Base-by-base conservation (phyloP, 2,113 vertebrate species). In the Atlantisia rogersi region DNA sequence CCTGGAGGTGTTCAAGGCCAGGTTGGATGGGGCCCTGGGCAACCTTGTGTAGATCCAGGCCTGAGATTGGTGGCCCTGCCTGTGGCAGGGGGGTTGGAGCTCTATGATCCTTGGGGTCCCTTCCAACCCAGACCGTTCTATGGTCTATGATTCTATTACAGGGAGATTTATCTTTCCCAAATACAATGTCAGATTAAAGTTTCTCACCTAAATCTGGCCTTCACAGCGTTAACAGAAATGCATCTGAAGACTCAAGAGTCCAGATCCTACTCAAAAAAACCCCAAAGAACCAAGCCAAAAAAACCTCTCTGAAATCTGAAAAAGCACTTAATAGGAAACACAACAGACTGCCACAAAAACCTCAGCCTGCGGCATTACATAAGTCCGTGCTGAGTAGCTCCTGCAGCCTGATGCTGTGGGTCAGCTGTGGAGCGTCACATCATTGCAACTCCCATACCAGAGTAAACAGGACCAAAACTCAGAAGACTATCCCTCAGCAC, bases 311-410 rank as follows among this genome's bases (percentile, higher is more conserved):
- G 20, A 5, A n/a, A 24, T 26, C 25, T 18, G 13, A 20, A 76
- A 64, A 71, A 70, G 3, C n/a, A 35, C 40, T 77, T 82, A 1
- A 24, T 6, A 21, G n/a, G 40, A 63, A 76, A 62, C 31, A 52
- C 32, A 65, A 0, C 5, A 86, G 7, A 31, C 4, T 1, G 2
- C 1, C 1, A 16, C 29, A 74, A 70, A 92, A 67, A 2, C 9
- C 15, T 65, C 32, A 56, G 3, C 39, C 40, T 52, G 1, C 0
- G 18, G 14, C 44, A 22, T 48, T 26, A n/a, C 39, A 18, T 12
- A 62, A 64, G 26, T 48, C 6, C 12, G 12, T 15, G 35, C 11
- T 56, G 80, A 59, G 58, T 37, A 56, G 59, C 5, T 44, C 40
- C 46, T 44, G 9, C 5, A 68, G 39, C 15, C 32, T 44, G 35